Conservation (phyloP, 2,797 vertebrate genomes). For the Sphenopsis melanotis region DNA sequence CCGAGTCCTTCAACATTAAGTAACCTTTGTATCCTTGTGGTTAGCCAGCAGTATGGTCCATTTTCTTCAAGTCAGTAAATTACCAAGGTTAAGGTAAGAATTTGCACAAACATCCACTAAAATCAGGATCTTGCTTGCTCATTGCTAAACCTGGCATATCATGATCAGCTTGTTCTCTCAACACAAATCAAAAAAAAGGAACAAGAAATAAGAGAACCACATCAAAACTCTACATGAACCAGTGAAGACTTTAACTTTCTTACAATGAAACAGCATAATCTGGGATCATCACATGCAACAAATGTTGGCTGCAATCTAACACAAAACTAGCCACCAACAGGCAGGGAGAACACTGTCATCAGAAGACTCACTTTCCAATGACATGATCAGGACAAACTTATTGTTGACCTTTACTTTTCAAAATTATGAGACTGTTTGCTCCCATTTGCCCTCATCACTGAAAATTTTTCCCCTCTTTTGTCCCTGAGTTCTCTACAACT, state of each 20-base stretch:
- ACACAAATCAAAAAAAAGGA: rapidly evolving
- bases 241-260: background rate
- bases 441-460: background rate
- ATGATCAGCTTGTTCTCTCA: background rate
- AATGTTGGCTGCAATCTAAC: background rate
- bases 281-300: background rate
- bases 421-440: background rate
- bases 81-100: background rate
- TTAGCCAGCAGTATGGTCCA: background rate
- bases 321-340: background rate
- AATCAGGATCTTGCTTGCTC: background rate
- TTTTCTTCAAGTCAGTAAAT: background rate
- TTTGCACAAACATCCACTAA: background rate
- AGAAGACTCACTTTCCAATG: background rate
- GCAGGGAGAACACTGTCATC: background rate
- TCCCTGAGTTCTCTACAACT: background rate
- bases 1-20: rapidly evolving
- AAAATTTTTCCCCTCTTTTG: background rate
- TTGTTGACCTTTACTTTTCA: background rate
- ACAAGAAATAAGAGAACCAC: background rate
- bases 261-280: background rate
- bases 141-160: background rate
- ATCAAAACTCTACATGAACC: background rate
- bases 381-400: background rate
- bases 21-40: background rate